Evolutionary conservation across 1,140 invertebrate species (phyloP).

Genomic region (Bombus pascuorum): DNA sequence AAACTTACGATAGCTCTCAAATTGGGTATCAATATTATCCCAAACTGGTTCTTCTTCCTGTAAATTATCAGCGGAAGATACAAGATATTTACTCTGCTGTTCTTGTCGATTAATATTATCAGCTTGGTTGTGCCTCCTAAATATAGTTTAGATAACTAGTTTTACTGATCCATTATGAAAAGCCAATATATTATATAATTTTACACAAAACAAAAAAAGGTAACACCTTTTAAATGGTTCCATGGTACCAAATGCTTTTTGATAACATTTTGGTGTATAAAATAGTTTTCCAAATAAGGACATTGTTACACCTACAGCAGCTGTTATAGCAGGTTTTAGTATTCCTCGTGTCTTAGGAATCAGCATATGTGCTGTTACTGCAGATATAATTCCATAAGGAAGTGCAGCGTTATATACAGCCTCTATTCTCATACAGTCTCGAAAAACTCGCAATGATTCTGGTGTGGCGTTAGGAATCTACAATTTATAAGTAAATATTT

Average conservation of each 20-base stretch:
- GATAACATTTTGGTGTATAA: background rate
- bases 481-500: background rate
- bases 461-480: background rate
- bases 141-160: background rate
- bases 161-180: background rate
- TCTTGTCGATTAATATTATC: background rate
- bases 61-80: background rate
- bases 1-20: slow-evolving; percentile 14
- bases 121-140: background rate
- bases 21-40: background rate
- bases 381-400: background rate
- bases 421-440: background rate
- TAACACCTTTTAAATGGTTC: background rate
- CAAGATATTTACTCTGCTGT: too few relatives aligned
- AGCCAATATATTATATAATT: background rate
- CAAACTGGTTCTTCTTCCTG: background rate
- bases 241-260: background rate
- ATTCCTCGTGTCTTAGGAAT: accelerated
- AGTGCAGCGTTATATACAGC: background rate
- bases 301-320: accelerated
- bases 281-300: accelerated
- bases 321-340: accelerated
- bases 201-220: background rate
- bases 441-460: background rate
- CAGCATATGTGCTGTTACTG: accelerated